Evolutionary conservation across 2,888 invertebrate species (phyloP).

Genomic region (Ectemnius cavifrons): DNA sequence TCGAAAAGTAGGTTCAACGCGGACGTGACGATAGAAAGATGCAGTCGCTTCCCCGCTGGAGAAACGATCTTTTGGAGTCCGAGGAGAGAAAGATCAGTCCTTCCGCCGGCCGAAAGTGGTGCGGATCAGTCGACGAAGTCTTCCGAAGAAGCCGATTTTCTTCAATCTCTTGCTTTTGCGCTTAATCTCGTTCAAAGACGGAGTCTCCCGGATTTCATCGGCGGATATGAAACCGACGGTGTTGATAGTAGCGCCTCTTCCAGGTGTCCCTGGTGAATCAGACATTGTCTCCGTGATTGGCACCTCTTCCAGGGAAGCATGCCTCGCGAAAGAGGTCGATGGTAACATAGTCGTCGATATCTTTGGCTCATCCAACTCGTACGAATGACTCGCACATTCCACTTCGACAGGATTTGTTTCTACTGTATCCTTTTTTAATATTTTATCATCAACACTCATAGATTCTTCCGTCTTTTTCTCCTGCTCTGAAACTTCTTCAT

Average conservation of each 20-base stretch:
- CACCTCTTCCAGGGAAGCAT: conserved; percentile 25
- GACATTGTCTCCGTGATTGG: conserved; percentile 35
- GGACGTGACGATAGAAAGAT: neutral
- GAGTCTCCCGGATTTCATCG: conserved; percentile 14
- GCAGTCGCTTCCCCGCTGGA: conserved; percentile 8
- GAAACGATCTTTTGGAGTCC: neutral
- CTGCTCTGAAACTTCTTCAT: conserved; percentile 34
- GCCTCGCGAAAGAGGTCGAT: conserved; percentile 24
- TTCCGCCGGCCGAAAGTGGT: conserved; percentile 57
- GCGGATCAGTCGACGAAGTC: conserved; percentile 58
- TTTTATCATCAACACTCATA: conserved; percentile 60
- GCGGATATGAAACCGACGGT: conserved; percentile 2
- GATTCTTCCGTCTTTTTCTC: conserved; percentile 65
- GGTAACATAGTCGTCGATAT: conserved; percentile 7
- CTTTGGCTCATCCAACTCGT: neutral
- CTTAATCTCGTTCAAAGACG: conserved; percentile 5
- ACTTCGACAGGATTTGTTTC: neutral
- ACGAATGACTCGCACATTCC: conserved; percentile 3
- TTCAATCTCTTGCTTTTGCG: conserved; percentile 34
- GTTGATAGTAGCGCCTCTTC: neutral
- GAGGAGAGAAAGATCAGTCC: conserved; percentile 39
- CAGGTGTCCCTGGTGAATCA: neutral
- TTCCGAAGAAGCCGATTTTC: conserved; percentile 47
- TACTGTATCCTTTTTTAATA: neutral
- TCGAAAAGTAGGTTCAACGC: conserved; percentile 25